These are phyloP conservation scores for Chauna torquata DNA, from an alignment of 2,113 vertebrate genomes.

Conservation along the genomic window DNA sequence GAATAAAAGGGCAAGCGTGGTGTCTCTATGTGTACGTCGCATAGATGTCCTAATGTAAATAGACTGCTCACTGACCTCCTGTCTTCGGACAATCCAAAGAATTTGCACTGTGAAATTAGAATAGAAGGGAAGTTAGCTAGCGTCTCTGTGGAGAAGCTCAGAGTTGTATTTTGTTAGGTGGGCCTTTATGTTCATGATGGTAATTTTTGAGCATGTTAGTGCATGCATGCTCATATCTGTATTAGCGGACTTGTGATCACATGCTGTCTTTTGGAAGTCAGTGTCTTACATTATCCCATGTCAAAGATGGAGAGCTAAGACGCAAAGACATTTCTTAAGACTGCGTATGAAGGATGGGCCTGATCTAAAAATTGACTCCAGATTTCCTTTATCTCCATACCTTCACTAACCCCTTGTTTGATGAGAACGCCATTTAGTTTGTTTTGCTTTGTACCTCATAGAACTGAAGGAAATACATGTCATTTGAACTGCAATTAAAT, in stretches of 20 bases:
- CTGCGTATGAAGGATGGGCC: not conserved
- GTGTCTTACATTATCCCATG: not conserved
- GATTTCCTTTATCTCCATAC: not conserved
- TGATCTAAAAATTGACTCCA: not conserved
- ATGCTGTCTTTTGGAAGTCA: not conserved
- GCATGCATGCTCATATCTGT: not conserved
- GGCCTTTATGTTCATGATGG: not conserved
- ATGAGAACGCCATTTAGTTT: not conserved
- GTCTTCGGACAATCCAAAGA: not conserved
- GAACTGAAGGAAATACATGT: not conserved
- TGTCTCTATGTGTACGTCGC: not conserved
- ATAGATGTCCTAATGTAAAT: not conserved
- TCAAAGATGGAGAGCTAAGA: not conserved
- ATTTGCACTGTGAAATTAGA: not conserved
- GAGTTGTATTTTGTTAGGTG: not conserved
- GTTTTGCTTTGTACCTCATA: not conserved
- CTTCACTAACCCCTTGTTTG: not conserved
- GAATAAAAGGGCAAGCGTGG: not conserved
- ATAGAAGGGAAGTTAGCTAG: not conserved
- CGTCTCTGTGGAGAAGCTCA: not conserved
- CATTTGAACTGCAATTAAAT: not conserved
- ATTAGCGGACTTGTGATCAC: not conserved
- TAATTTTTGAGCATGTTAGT: not conserved
- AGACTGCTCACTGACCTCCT: not conserved
- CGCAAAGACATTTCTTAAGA: not conserved